Base-by-base conservation (phyloP, 2,797 vertebrate genomes). In the Phoxinus dragarum region DNA sequence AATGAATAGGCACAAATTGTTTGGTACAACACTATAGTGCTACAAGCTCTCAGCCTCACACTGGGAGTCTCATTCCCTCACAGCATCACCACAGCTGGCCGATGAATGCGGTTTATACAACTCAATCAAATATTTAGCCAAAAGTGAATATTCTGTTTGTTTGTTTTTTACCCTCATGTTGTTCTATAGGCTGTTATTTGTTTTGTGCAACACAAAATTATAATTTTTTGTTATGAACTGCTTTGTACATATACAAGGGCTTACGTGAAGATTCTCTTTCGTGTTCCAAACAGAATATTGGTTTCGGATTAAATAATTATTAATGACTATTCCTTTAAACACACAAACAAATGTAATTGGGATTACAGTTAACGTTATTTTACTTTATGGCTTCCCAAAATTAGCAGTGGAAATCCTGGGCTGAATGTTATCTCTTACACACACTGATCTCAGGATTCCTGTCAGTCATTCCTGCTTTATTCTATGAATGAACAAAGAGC, bases 1-100 rank as follows among this genome's bases (percentile, higher is more conserved):
- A 84, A 68, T 84, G 84, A 88, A 75, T 89, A 77, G 77, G 87
- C 89, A 88, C 89, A 90, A 90, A 89, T 82, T 88, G 83, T 80
- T 85, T 81, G 85, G 76, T 75, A 61, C 76, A 68, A 56, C 80
- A 87, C 78, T 81, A 81, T 71, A 42, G 44, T 68, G 38, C 59
- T 38, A 72, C 56, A 87, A 71, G 47, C 81, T 81, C 38, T 64
- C 36, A 17, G n/a, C 68, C 38, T 72, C 82, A 72, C 40, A 81
- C 47, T 44, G 42, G 19, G 12, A 67, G 49, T 40, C 47, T 84
- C 36, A 54, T 81, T 80, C 49, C 76, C 31, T 42, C 42, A 34
- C 61, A 69, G 36, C 31, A 83, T 88, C 80, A 75, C 71, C 27
- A 59, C 8, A 68, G 31, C 44, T 59, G 67, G 72, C 14, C 9